These are phyloP conservation scores for Aphis gossypii DNA, from an alignment of 1,140 invertebrate species.

Conservation along the genomic window DNA sequence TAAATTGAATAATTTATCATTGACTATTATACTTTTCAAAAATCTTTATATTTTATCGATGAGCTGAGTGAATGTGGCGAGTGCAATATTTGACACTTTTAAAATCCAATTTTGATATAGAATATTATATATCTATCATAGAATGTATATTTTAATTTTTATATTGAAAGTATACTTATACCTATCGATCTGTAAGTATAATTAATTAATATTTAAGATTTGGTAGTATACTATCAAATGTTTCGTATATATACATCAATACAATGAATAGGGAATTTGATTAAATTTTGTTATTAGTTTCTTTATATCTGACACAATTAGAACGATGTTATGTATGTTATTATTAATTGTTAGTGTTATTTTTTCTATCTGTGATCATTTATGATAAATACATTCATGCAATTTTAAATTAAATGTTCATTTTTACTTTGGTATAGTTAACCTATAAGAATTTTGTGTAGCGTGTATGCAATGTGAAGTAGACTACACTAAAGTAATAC, in stretches of 20 bases:
- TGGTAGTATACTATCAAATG: too few species aligned
- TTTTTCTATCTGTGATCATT: not conserved
- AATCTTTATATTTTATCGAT: too few species aligned
- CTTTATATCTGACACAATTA: not conserved
- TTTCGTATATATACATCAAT: too few species aligned
- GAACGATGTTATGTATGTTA: not conserved
- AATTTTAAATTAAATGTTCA: not conserved
- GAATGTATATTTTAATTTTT: not conserved
- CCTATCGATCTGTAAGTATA: not conserved
- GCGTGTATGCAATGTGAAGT: conserved; percentile 23
- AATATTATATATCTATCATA: not conserved
- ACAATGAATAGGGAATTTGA: not conserved
- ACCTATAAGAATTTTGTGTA: not conserved
- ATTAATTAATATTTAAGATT: too few species aligned
- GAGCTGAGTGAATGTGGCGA: too few species aligned
- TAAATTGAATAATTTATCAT: not conserved
- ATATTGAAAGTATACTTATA: not conserved
- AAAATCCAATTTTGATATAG: not conserved
- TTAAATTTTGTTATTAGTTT: not conserved
- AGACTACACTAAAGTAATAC: conserved; percentile 48
- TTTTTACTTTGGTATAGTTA: conserved; percentile 5
- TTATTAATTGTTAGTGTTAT: not conserved
- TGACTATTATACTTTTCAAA: too few species aligned
- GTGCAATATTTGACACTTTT: not conserved
- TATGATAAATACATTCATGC: not conserved